Evolutionary conservation across 2,888 invertebrate genomes (phyloP).

Genomic region (Cephus sareptanus): DNA sequence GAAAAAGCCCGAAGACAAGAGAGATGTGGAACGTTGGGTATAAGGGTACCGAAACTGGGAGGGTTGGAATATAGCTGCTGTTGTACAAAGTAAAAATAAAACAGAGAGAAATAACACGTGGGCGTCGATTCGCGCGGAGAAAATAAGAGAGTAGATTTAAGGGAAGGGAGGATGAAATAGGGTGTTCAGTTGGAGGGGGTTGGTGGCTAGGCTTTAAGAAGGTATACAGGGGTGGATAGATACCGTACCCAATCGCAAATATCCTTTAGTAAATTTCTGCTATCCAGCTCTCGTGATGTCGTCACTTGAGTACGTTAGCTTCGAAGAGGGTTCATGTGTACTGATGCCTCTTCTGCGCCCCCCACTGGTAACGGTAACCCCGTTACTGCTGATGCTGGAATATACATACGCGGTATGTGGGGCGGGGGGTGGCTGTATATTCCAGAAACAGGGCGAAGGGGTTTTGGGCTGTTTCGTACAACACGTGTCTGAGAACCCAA

Average conservation of each 20-base stretch:
- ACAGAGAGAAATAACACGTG: not conserved
- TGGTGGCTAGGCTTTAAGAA: constrained; percentile 2
- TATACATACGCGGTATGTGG: not conserved
- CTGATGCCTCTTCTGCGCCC: not conserved
- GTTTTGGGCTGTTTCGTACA: not conserved
- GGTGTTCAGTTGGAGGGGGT: not conserved
- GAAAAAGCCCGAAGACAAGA: not conserved
- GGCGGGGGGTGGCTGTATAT: not conserved
- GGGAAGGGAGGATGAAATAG: constrained; percentile 1
- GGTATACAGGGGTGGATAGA: constrained; percentile 7
- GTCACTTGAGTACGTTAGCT: constrained; percentile 31
- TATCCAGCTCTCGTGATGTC: constrained; percentile 12
- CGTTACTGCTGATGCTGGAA: not conserved
- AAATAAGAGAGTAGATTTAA: constrained; percentile 7
- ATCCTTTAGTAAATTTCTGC: constrained; percentile 22
- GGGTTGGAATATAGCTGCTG: not conserved
- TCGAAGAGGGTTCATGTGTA: constrained; percentile 12
- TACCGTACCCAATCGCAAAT: constrained; percentile 23
- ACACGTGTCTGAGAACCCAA: not conserved
- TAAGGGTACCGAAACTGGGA: not conserved
- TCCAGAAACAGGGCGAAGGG: not conserved
- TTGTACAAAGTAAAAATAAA: not conserved
- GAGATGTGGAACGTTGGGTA: not conserved
- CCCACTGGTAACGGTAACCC: not conserved
- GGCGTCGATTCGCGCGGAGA: not conserved